Evolutionary conservation across 2,888 invertebrate species (phyloP).

Genomic region (Stegana nigrithorax): DNA sequence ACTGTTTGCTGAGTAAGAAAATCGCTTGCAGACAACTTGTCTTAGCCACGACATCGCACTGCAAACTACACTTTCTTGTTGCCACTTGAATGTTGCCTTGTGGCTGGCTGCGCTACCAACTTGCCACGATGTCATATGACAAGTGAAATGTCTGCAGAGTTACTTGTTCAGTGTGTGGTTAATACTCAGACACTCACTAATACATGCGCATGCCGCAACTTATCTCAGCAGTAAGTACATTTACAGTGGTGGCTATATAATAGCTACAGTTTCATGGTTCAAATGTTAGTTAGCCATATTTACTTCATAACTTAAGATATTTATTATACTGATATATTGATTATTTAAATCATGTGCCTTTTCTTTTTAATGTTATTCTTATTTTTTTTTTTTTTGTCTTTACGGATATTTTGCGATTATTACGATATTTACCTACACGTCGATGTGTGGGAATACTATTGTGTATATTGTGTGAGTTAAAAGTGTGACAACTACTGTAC

Average conservation of each 20-base stretch:
- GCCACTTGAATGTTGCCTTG: not conserved
- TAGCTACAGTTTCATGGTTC: not conserved
- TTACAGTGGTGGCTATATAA: not conserved
- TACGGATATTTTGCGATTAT: too few relatives aligned
- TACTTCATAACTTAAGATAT: not conserved
- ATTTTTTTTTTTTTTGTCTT: too few relatives aligned
- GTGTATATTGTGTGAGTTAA: too few relatives aligned
- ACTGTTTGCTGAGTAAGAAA: slow-evolving; percentile 49
- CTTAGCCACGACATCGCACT: slow-evolving; percentile 4
- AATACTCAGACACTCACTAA: slow-evolving; percentile 4
- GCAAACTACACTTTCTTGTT: slow-evolving; percentile 10
- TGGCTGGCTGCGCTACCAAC: slow-evolving; percentile 12
- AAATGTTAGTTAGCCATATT: not conserved
- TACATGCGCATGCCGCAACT: not conserved
- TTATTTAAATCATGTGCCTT: too few relatives aligned
- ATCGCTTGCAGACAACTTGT: slow-evolving; percentile 47
- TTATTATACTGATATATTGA: not conserved
- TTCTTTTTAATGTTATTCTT: too few relatives aligned
- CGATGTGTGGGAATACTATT: too few relatives aligned
- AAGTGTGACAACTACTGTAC: not conserved
- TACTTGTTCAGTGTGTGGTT: slow-evolving; percentile 55
- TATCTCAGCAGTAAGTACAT: not conserved
- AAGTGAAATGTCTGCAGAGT: slow-evolving; percentile 59
- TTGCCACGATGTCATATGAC: slow-evolving; percentile 56
- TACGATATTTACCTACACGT: too few relatives aligned